Base-by-base conservation (phyloP, 2,888 invertebrate genomes). In the Cheilosia scutellata region DNA sequence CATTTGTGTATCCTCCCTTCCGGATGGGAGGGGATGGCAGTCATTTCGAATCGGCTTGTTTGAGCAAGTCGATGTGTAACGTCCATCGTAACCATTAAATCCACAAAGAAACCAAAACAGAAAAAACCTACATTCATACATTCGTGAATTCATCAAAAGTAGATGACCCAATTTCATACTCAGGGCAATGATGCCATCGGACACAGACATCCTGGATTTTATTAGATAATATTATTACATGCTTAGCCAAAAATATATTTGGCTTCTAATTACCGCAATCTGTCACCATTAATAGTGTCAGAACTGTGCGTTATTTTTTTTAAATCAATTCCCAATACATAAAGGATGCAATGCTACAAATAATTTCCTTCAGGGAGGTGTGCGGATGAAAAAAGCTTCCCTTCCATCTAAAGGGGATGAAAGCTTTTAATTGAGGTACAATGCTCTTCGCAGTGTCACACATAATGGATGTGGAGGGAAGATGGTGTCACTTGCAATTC, bases 111-210 rank as follows among this genome's bases (percentile, higher is more conserved):
- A 49, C 29, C 70, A 25, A 57, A 31, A 72, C 37, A 40, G 74
- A 44, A 68, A 62, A 78, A 74, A 74, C 74, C 31, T 9, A 37
- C 33, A 37, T 37, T 44, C 44, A 49, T 75, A 75, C 33, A 71
- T 75, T 80, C 75, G 62, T 71, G 75, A 76, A 76, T 84, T 76
- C 70, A 84, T 80, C 68, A 66, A 78, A 83, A 74, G 74, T 66
- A 60, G 65, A 80, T 84, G 80, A 80, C 84, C 84, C 66, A 70
- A 76, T 84, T 84, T 51, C 47, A 33, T 37, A 65, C 71, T 77
- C 51, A 65, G 71, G 65, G 20, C 68, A 65, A 49, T 66, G 49
- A 68, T 68, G 68, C 75, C 66, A 63, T 55, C 76, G 82, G 76
- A 68, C 60, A 75, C 70, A 75, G 63, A 75, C 80, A 80, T 60